Percentiles rank a stretch among this genome's conserved stretches.
These are phyloP conservation scores for Cylas formicarius DNA, from an alignment of 1,140 invertebrate species.

Conservation along the genomic window DNA sequence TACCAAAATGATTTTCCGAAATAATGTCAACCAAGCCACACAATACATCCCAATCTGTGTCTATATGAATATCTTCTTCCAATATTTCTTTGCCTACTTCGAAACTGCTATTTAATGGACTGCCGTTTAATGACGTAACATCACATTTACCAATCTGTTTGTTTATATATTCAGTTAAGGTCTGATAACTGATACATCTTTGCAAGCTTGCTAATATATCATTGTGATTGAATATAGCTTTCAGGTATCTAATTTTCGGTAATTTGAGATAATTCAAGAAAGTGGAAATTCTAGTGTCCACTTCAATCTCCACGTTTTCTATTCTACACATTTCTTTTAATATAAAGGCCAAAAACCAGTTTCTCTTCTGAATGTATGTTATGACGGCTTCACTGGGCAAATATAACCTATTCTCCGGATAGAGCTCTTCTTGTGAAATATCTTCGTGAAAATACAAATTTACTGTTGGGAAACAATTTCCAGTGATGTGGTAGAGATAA, in stretches of 20 bases:
- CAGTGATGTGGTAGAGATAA: conserved; percentile 50
- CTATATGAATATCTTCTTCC: conserved; percentile 30
- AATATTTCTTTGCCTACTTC: conserved; percentile 40
- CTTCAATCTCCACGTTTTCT: conserved; percentile 33
- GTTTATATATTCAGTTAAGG: conserved; percentile 20
- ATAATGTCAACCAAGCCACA: conserved; percentile 32
- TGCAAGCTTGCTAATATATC: conserved; percentile 44
- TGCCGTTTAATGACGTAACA: conserved; percentile 9
- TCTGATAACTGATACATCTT: conserved; percentile 34
- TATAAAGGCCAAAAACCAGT: conserved; percentile 51
- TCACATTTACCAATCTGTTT: conserved; percentile 17
- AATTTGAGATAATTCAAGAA: conserved; percentile 45
- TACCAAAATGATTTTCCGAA: conserved; percentile 31
- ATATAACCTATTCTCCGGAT: conserved; percentile 31
- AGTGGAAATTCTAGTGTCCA: conserved; percentile 35
- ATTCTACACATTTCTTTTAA: conserved; percentile 45
- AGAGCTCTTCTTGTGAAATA: conserved; percentile 22
- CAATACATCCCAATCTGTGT: conserved; percentile 32
- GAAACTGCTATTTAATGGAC: conserved; percentile 21
- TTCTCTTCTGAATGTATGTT: conserved; percentile 50
- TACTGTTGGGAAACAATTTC: conserved; percentile 50
- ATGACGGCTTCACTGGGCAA: conserved; percentile 40
- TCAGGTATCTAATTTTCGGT: conserved; percentile 39
- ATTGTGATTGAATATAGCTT: conserved; percentile 45
- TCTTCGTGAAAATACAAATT: conserved; percentile 29